Evolutionary conservation across 2,888 invertebrate genomes (phyloP).

Genomic region (Torymus aiolomorphi): DNA sequence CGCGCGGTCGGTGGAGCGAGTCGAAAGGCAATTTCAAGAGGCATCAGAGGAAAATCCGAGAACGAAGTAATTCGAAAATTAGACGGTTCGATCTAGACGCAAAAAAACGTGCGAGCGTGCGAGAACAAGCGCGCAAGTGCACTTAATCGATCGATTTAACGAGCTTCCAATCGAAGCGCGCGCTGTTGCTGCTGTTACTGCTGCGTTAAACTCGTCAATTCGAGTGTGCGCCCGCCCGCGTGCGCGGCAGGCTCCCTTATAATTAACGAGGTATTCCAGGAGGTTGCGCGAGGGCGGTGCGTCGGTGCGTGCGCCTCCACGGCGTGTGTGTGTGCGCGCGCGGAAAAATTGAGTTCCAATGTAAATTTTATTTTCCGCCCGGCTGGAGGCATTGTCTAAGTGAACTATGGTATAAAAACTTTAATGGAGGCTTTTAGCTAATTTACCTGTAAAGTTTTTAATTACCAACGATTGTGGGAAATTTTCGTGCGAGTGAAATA

Average conservation of each 20-base stretch:
- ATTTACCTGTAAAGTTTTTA: too few species aligned
- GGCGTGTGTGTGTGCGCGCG: too few species aligned
- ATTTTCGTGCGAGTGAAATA: too few species aligned
- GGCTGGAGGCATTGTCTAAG: too few species aligned
- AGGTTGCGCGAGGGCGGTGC: neutral
- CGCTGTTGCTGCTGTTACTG: too few species aligned
- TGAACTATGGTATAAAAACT: too few species aligned
- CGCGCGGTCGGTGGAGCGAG: neutral
- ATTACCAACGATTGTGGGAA: too few species aligned
- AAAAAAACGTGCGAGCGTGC: conserved; percentile 5
- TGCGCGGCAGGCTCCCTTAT: conserved; percentile 25
- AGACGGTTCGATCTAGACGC: conserved; percentile 11
- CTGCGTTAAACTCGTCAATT: conserved; percentile 38
- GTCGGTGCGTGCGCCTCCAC: too few species aligned
- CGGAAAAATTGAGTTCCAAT: conserved; percentile 29
- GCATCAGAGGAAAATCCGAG: conserved; percentile 14
- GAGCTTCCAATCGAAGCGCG: conserved; percentile 19
- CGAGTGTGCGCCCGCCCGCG: conserved; percentile 11
- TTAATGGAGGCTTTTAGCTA: too few species aligned
- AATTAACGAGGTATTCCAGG: conserved; percentile 37
- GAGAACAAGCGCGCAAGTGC: conserved; percentile 1
- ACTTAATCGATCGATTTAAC: conserved; percentile 39
- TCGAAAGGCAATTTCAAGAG: conserved; percentile 4
- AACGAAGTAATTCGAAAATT: conserved; percentile 36
- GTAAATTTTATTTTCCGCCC: conserved; percentile 18